Evolutionary conservation across 2,888 invertebrate species (phyloP).

Genomic region (Hecatera dysodea): DNA sequence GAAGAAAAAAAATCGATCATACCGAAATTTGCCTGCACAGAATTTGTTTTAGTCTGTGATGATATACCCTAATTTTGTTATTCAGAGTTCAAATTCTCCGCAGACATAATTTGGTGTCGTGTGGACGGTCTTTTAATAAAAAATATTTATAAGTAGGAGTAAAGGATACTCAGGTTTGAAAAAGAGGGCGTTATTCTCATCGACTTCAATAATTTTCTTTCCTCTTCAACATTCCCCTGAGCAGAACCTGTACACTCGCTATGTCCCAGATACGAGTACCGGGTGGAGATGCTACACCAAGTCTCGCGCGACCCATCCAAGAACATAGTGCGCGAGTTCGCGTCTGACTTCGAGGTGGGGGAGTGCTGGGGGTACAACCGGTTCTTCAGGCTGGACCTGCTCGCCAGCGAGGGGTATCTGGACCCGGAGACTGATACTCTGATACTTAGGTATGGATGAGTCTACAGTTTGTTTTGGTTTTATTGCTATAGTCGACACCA

Average conservation of each 20-base stretch:
- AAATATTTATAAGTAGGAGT: no score
- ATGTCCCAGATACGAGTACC: slow-evolving; percentile 94
- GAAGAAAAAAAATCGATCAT: no score
- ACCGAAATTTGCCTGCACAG: no score
- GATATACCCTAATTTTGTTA: no score
- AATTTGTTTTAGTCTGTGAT: no score
- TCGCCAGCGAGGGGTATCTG: slow-evolving; percentile 97
- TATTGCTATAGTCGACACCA: no score
- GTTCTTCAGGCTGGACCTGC: slow-evolving; percentile 96
- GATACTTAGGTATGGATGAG: slow-evolving; percentile 92
- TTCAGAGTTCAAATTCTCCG: no score
- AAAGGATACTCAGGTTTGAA: no score
- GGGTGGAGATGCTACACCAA: slow-evolving; percentile 98
- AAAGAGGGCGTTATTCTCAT: no score
- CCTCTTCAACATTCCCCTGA: background rate
- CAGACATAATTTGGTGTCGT: no score
- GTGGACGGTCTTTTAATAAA: no score
- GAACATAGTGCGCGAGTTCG: slow-evolving; percentile 98
- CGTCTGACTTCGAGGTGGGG: slow-evolving; percentile 98
- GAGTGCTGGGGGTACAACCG: slow-evolving; percentile 99
- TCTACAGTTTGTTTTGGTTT: no score
- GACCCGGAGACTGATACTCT: slow-evolving; percentile 96
- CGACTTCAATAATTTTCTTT: background rate
- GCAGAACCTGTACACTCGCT: slow-evolving; percentile 57
- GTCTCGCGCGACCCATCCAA: slow-evolving; percentile 95